Evolutionary conservation across 2,888 invertebrate species (phyloP).

Genomic region (Drosophila rubida): DNA sequence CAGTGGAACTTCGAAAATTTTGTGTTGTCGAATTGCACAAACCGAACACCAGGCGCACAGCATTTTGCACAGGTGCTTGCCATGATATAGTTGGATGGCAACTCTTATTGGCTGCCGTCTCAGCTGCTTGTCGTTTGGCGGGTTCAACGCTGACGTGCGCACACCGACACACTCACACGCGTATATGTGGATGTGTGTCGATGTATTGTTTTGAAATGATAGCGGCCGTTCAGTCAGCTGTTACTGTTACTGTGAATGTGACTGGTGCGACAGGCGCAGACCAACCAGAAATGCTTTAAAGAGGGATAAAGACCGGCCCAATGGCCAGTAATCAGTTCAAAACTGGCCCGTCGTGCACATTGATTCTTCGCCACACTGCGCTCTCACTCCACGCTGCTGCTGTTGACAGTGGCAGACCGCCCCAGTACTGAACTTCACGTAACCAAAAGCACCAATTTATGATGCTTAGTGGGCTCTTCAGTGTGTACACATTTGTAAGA

Average conservation of each 20-base stretch:
- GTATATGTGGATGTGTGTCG: conserved; percentile 18
- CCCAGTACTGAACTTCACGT: neutral
- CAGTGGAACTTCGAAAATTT: conserved; percentile 84
- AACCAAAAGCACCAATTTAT: neutral
- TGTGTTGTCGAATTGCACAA: conserved; percentile 85
- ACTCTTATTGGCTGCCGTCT: conserved; percentile 83
- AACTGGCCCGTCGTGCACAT: conserved; percentile 38
- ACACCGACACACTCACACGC: conserved; percentile 40
- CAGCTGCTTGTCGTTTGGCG: conserved; percentile 66
- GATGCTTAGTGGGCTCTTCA: conserved; percentile 3
- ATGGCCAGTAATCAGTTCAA: conserved; percentile 64
- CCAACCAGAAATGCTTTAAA: conserved; percentile 81
- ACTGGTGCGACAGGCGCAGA: conserved; percentile 79
- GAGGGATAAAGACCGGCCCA: conserved; percentile 72
- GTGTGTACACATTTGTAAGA: conserved; percentile 4
- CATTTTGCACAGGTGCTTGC: conserved; percentile 58
- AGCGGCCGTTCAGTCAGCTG: conserved; percentile 74
- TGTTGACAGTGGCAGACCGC: neutral
- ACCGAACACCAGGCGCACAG: conserved; percentile 82
- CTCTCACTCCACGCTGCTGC: neutral
- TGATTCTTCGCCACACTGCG: conserved; percentile 3
- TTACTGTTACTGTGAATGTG: conserved; percentile 76
- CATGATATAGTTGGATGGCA: conserved; percentile 83
- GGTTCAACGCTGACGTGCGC: conserved; percentile 48
- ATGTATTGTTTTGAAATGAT: conserved; percentile 73